Percentiles rank a stretch among this genome's conserved stretches.
These are phyloP conservation scores for Syngnathus rostellatus DNA, from an alignment of 2,797 vertebrate species.

Conservation along the genomic window DNA sequence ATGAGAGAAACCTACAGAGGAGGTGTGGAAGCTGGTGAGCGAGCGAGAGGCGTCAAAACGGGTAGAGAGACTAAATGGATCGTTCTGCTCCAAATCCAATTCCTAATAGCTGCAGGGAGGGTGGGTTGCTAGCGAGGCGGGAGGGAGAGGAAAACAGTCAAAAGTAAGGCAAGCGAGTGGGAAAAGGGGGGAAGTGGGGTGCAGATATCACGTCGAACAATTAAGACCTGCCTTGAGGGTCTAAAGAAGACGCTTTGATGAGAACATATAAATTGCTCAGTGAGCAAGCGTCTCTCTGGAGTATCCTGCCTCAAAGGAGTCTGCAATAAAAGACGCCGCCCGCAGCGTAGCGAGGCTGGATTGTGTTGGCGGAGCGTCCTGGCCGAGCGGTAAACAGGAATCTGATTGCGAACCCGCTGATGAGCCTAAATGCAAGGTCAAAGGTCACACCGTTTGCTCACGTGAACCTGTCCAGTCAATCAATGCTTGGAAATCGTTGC, in stretches of 20 bases:
- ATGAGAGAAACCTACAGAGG: slow-evolving; percentile 62
- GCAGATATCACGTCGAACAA: slow-evolving; percentile 67
- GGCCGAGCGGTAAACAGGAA: slow-evolving; percentile 35
- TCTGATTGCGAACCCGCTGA: slow-evolving; percentile 13
- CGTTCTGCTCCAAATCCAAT: slow-evolving; percentile 73
- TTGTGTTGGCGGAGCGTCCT: slow-evolving; percentile 24
- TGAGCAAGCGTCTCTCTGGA: slow-evolving; percentile 51
- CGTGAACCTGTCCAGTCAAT: no score
- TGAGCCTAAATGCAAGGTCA: slow-evolving; percentile 19
- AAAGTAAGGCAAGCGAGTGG: slow-evolving; percentile 48
- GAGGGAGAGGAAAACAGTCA: slow-evolving; percentile 54
- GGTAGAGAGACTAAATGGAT: slow-evolving; percentile 67
- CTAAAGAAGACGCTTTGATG: slow-evolving; percentile 60
- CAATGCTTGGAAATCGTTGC: no score
- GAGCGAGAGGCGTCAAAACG: slow-evolving; percentile 19
- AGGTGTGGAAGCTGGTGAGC: slow-evolving; percentile 51
- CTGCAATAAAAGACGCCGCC: slow-evolving; percentile 34
- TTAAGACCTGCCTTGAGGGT: slow-evolving; percentile 66
- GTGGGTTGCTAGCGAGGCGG: slow-evolving; percentile 25
- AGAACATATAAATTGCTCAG: slow-evolving; percentile 67
- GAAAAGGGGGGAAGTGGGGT: slow-evolving; percentile 20
- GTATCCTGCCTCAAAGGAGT: slow-evolving; percentile 50
- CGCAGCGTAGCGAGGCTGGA: slow-evolving; percentile 28
- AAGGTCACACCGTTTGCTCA: not conserved
- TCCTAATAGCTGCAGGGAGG: slow-evolving; percentile 67